These are phyloP conservation scores for Fragum sueziense DNA, from an alignment of 2,888 invertebrate species.

Conservation along the genomic window DNA sequence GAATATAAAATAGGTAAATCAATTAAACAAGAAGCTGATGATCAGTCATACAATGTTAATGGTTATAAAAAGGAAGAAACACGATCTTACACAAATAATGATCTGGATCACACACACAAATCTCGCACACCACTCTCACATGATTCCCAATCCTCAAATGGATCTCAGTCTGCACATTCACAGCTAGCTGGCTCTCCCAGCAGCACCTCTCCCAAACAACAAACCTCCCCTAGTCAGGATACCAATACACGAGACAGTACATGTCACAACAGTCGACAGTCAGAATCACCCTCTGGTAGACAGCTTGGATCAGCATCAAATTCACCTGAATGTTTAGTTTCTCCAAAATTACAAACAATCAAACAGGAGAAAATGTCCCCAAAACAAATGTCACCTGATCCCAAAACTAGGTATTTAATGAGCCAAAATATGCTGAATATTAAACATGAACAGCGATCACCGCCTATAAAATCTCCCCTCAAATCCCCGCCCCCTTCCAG, in stretches of 20 bases:
- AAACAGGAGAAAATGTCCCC: conserved; percentile 35
- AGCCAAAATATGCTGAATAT: conserved; percentile 44
- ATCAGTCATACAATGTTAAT: background rate
- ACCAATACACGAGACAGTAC: background rate
- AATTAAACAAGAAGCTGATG: background rate
- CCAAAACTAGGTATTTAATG: conserved; percentile 48
- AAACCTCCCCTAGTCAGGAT: background rate
- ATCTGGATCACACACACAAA: conserved; percentile 25
- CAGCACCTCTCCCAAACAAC: background rate
- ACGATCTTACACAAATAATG: conserved; percentile 23
- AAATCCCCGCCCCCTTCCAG: conserved; percentile 43
- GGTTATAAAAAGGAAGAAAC: conserved; percentile 22
- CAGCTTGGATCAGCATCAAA: background rate
- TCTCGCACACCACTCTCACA: conserved; percentile 2
- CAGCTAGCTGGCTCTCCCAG: background rate
- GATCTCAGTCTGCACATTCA: conserved; percentile 14
- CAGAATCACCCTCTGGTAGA: background rate
- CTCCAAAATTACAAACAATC: conserved; percentile 15
- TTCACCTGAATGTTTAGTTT: conserved; percentile 11
- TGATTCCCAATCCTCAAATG: background rate
- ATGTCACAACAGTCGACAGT: background rate
- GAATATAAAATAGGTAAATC: background rate
- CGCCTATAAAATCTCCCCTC: conserved; percentile 40
- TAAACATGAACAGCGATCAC: conserved; percentile 33
- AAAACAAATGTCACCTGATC: conserved; percentile 48